phyloP scores from a whole-genome alignment of 2,888 invertebrate species.

The Osmoderma eremita region DNA sequence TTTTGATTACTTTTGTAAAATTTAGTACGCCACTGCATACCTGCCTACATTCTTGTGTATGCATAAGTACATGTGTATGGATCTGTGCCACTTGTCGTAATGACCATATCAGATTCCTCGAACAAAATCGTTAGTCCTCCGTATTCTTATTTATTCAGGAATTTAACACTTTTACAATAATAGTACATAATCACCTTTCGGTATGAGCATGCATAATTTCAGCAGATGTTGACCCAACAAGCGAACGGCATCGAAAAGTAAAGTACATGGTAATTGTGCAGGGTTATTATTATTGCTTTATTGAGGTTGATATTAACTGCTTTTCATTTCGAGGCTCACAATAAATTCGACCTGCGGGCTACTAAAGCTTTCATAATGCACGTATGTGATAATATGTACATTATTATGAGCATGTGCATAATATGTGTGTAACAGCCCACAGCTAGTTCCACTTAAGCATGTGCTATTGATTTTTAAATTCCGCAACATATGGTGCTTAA shows the following conservation, averaged over 20 bases:
- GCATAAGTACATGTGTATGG: neutral
- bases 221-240: conserved; percentile 12
- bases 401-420: no score
- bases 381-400: no score
- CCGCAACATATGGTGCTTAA: no score
- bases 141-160: neutral
- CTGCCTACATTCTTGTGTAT: neutral
- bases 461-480: no score
- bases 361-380: no score
- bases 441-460: no score
- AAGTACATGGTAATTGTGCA: neutral
- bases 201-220: neutral
- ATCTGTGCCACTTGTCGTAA: neutral
- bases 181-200: neutral
- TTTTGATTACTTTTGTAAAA: no score
- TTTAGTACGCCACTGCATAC: no score
- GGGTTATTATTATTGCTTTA: conserved; percentile 10
- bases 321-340: neutral
- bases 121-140: neutral
- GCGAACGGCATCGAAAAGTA: conserved; percentile 2
- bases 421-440: no score
- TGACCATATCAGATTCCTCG: neutral
- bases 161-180: neutral
- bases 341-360: no score
- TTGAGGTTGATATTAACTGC: neutral